phyloP scores from a whole-genome alignment of 2,113 vertebrate genomes.

The Setophaga coronata region DNA sequence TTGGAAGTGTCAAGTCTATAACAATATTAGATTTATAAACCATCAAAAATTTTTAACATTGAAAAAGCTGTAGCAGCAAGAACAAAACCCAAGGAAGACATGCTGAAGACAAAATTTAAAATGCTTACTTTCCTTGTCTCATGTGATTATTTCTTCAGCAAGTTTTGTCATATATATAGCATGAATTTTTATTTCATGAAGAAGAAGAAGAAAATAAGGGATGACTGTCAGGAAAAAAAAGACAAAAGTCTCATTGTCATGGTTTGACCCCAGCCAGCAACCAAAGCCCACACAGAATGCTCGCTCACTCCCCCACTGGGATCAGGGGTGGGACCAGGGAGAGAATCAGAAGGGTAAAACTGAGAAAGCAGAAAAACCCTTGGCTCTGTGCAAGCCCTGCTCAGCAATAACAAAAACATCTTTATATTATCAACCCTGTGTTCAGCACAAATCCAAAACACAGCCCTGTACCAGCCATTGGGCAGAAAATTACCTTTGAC shows the following conservation, averaged over 20 bases:
- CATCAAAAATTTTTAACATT: background rate
- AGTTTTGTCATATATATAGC: background rate
- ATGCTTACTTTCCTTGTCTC: background rate
- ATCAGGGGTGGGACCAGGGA: background rate
- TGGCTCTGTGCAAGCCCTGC: background rate
- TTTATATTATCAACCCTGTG: background rate
- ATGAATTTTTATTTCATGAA: background rate
- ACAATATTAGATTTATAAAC: background rate
- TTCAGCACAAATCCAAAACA: background rate
- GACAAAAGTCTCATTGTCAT: accelerated
- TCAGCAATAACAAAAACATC: background rate
- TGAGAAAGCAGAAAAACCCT: background rate
- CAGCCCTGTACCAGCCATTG: background rate
- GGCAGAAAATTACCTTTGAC: background rate
- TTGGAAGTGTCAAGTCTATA: background rate
- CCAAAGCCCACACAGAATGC: background rate
- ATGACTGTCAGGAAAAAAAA: background rate
- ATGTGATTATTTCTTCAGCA: background rate
- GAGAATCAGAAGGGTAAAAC: background rate
- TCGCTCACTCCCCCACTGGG: accelerated
- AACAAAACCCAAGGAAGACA: background rate
- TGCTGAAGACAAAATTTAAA: background rate
- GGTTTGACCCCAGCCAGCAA: background rate
- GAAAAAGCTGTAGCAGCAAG: background rate
- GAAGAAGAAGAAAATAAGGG: background rate